These are phyloP conservation scores for Conus ventricosus DNA, from an alignment of 1,140 invertebrate genomes.

Conservation along the genomic window DNA sequence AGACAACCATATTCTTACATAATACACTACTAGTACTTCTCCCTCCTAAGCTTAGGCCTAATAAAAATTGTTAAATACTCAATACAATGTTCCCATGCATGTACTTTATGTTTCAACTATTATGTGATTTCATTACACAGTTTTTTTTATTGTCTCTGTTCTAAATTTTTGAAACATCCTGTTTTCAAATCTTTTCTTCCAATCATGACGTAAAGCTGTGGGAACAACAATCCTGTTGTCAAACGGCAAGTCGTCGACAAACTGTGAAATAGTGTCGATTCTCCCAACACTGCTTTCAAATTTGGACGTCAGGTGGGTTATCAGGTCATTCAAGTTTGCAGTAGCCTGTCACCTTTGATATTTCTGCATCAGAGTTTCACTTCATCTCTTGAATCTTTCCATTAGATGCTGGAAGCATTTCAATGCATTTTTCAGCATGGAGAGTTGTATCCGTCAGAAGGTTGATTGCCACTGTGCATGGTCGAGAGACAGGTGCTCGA, in stretches of 20 bases:
- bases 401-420: neutral
- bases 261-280: slow-evolving; percentile 37
- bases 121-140: too few relatives aligned
- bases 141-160: too few relatives aligned
- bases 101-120: too few relatives aligned
- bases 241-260: too few relatives aligned
- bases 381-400: neutral
- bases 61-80: neutral
- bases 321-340: neutral
- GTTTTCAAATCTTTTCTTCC: too few relatives aligned
- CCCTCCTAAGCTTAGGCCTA: neutral
- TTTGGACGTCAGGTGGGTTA: neutral
- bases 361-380: neutral
- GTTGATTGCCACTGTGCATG: neutral
- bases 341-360: neutral
- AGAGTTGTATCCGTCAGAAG: neutral
- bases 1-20: too few relatives aligned
- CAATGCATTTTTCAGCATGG: neutral
- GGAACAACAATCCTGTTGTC: too few relatives aligned
- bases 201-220: too few relatives aligned
- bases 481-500: neutral
- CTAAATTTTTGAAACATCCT: too few relatives aligned
- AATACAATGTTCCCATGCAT: neutral
- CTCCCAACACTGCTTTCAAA: slow-evolving; percentile 1
- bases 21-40: neutral